Evolutionary conservation across 2,797 vertebrate species (phyloP).

Genomic region (Danionella dracula): DNA sequence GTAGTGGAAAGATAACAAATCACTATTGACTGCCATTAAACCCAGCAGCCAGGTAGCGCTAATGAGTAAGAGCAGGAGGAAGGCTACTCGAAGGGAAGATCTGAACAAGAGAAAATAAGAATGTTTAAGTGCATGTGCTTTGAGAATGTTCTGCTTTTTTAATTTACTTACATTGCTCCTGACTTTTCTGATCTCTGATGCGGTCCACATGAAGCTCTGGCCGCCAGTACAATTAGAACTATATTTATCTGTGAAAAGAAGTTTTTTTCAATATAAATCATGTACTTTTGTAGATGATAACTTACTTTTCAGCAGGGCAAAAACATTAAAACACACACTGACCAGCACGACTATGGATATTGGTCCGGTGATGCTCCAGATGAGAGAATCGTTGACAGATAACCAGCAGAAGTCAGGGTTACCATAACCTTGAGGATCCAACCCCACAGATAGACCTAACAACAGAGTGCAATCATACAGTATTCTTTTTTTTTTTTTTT

Average conservation of each 20-base stretch:
- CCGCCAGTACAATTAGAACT: slow-evolving; percentile 74
- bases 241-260: slow-evolving; percentile 68
- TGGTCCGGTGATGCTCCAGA: slow-evolving; percentile 82
- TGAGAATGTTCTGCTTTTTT: neutral
- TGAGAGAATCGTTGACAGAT: slow-evolving; percentile 79
- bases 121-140: neutral
- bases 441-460: slow-evolving; percentile 78
- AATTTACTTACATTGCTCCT: slow-evolving; percentile 70
- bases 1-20: slow-evolving; percentile 77
- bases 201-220: slow-evolving; percentile 71
- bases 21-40: slow-evolving; percentile 81
- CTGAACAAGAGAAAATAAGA: slow-evolving; percentile 50
- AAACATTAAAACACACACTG: slow-evolving; percentile 33
- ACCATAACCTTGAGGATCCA: slow-evolving; percentile 84
- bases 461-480: neutral
- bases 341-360: slow-evolving; percentile 71
- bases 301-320: too few relatives aligned
- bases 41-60: slow-evolving; percentile 82
- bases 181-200: slow-evolving; percentile 72
- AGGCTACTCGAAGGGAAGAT: slow-evolving; percentile 67
- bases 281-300: too few relatives aligned
- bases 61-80: slow-evolving; percentile 75
- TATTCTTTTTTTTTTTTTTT: too few relatives aligned
- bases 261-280: neutral
- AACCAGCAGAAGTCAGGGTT: slow-evolving; percentile 89